Evolutionary conservation across 2,888 invertebrate species (phyloP).

Genomic region (Eupithecia centaureata): DNA sequence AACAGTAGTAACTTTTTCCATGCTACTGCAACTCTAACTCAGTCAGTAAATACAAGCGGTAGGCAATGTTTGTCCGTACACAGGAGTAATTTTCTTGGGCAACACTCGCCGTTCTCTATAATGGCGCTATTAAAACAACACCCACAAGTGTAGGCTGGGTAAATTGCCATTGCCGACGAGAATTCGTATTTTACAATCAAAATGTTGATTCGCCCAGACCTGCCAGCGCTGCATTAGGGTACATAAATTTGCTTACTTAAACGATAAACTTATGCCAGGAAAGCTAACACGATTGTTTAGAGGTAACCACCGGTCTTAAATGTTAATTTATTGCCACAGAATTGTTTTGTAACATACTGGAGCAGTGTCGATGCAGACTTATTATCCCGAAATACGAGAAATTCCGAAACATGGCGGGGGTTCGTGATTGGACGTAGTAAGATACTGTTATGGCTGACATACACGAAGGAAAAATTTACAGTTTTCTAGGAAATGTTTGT

Average conservation of each 20-base stretch:
- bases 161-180: slow-evolving; percentile 79
- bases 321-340: slow-evolving; percentile 64
- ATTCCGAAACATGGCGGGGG: slow-evolving; percentile 61
- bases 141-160: slow-evolving; percentile 70
- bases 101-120: slow-evolving; percentile 74
- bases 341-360: slow-evolving; percentile 50
- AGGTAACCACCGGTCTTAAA: slow-evolving; percentile 64
- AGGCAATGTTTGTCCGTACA: slow-evolving; percentile 63
- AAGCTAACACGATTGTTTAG: slow-evolving; percentile 68
- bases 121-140: slow-evolving; percentile 80
- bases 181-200: slow-evolving; percentile 77
- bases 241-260: slow-evolving; percentile 75
- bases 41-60: slow-evolving; percentile 57
- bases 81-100: slow-evolving; percentile 74
- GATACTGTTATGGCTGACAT: slow-evolving; percentile 68
- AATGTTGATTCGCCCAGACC: slow-evolving; percentile 77
- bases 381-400: slow-evolving; percentile 49
- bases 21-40: slow-evolving; percentile 52
- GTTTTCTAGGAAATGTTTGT: slow-evolving; percentile 68
- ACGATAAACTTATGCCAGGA: slow-evolving; percentile 69
- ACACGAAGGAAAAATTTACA: slow-evolving; percentile 70
- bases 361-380: slow-evolving; percentile 40
- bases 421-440: slow-evolving; percentile 73
- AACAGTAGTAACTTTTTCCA: slow-evolving; percentile 32
- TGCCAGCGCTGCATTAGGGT: slow-evolving; percentile 76